Percentiles rank a stretch among this genome's conserved stretches.
These are phyloP conservation scores for Mechanitis messenoides DNA, from an alignment of 2,888 invertebrate species.

Conservation along the genomic window DNA sequence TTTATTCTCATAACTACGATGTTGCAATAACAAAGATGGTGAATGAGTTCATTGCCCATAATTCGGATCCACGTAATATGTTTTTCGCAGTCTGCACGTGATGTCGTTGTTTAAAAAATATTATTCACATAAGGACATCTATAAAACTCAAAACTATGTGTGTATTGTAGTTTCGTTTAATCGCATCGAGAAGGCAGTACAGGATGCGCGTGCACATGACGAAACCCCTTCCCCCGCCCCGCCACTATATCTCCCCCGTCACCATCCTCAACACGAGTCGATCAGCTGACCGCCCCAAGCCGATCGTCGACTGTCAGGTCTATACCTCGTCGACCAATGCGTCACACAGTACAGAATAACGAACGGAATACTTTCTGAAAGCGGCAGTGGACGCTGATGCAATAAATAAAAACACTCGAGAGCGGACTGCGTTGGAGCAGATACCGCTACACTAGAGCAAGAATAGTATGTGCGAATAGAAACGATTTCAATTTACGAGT, in stretches of 20 bases:
- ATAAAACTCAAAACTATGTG: too few species aligned
- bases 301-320: conserved; percentile 45
- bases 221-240: conserved; percentile 28
- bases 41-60: conserved; percentile 16
- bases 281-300: conserved; percentile 64
- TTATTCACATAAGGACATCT: too few species aligned
- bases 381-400: conserved; percentile 18
- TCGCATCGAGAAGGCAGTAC: conserved; percentile 16
- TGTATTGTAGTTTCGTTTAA: too few species aligned
- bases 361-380: conserved; percentile 38
- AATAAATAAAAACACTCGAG: conserved; percentile 34
- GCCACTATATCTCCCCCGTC: conserved; percentile 32
- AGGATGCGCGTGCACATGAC: conserved; percentile 42
- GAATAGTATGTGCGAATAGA: conserved; percentile 23
- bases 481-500: conserved; percentile 13
- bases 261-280: conserved; percentile 45
- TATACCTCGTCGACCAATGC: conserved; percentile 45
- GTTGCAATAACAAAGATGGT: conserved; percentile 15
- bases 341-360: conserved; percentile 52
- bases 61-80: conserved; percentile 3
- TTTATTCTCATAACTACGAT: conserved; percentile 18
- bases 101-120: conserved; percentile 56
- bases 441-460: conserved; percentile 21
- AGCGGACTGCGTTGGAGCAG: conserved; percentile 8
- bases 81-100: conserved; percentile 30